Evolutionary conservation across 2,888 invertebrate species (phyloP).

Genomic region (Habrosyne pyritoides): DNA sequence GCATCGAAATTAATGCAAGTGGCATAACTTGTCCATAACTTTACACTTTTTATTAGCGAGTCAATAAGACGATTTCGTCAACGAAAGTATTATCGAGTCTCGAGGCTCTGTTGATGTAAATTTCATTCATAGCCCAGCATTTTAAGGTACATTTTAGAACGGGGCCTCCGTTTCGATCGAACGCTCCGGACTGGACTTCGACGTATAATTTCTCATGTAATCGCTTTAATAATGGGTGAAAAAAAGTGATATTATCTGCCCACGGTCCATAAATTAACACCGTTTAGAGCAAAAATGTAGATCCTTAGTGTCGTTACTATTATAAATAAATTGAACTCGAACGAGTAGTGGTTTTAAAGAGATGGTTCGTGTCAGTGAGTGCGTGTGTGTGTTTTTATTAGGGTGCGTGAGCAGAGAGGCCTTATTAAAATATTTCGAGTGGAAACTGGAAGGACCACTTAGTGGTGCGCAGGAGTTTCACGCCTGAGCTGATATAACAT

Average conservation of each 20-base stretch:
- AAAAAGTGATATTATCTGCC: conserved; percentile 84
- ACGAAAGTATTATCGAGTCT: conserved; percentile 67
- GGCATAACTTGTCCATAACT: conserved; percentile 82
- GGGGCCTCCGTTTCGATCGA: conserved; percentile 41
- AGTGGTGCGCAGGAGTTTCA: conserved; percentile 83
- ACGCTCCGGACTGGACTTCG: conserved; percentile 69
- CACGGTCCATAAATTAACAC: conserved; percentile 84
- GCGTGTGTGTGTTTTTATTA: conserved; percentile 79
- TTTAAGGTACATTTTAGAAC: conserved; percentile 44
- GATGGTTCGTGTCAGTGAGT: conserved; percentile 60
- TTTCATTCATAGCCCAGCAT: conserved; percentile 33
- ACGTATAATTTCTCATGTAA: conserved; percentile 83
- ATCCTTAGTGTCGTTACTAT: conserved; percentile 82
- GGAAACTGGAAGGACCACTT: conserved; percentile 84
- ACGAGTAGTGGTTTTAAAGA: conserved; percentile 61
- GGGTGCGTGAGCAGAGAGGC: conserved; percentile 82
- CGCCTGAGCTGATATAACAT: conserved; percentile 83
- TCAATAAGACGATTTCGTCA: conserved; percentile 79
- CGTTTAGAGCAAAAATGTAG: conserved; percentile 84
- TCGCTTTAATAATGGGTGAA: conserved; percentile 82
- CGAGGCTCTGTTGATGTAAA: conserved; percentile 33
- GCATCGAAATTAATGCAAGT: conserved; percentile 83
- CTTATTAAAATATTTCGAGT: conserved; percentile 84
- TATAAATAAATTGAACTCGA: conserved; percentile 76
- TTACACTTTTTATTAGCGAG: conserved; percentile 82